Evolutionary conservation across 1,140 invertebrate species (phyloP), one percentile per base, ranked within the genome.

Genomic region (Propsilocerus akamusi): DNA sequence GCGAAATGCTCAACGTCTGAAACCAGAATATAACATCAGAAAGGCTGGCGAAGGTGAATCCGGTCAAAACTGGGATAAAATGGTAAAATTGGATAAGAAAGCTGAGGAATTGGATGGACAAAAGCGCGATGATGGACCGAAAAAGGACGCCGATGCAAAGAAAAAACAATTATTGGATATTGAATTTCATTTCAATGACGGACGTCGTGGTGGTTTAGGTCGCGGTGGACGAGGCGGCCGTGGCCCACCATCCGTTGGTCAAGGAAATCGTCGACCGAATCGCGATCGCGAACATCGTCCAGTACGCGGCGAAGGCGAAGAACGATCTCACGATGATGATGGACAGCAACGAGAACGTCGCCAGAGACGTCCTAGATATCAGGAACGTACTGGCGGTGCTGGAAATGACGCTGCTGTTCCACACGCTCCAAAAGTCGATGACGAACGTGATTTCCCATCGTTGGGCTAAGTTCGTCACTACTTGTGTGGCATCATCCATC

Each of bases 41-140:
- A 91, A 92, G 68, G 85, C 90, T 50, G 88, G 88, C 34, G 89
- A 95, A 71, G 90, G 90, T 28, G 88, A 93, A 63, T 87, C 92
- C 64, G 72, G 81, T 37, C 78, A 80, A 46, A 86, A 90, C 65
- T 93, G 88, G 88, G 92, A 93, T 66, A 93, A 93, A 58, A 86
- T 91, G 75, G 85, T 86, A 55, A 75, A 79, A 56, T 68, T 89
- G 41, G 79, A 84, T 59, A 86, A 84, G 65, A 87, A 87, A 65
- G 81, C 83, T 61, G 77, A 81, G 50, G 76, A 72, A 5, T 70
- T 67, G 2, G 79, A 80, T 20, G 80, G 14, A 17, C 8, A 7
- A 10, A 41, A 79, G 34, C 76, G 77, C 2, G 76, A 79, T 5
- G 76, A 79, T 0, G 75, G 76, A 6, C 12, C n/a, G n/a, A n/a